phyloP scores from a whole-genome alignment of 2,888 invertebrate genomes.

The Cantharis rustica region DNA sequence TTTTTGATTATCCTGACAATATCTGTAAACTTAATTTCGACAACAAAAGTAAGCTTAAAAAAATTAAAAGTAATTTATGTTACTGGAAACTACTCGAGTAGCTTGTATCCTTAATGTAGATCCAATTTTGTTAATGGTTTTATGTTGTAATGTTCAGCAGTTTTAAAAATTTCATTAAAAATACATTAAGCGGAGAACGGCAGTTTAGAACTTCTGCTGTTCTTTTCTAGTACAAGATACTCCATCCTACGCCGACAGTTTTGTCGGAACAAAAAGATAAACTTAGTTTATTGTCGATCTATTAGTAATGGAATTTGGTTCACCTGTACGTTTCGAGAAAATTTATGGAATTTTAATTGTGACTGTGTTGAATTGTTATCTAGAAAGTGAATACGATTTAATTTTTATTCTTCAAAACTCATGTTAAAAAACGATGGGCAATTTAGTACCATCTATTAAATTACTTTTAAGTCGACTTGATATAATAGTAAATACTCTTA shows the following conservation, averaged over 20 bases:
- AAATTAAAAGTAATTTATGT: neutral
- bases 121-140: neutral
- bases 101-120: neutral
- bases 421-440: neutral
- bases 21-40: neutral
- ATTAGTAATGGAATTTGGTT: slow-evolving; percentile 12
- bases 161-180: neutral
- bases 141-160: neutral
- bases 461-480: neutral
- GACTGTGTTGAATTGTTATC: neutral
- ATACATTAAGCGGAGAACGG: neutral
- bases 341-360: neutral
- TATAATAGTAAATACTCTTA: neutral
- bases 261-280: slow-evolving; percentile 6
- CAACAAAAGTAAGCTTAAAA: neutral
- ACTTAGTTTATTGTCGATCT: slow-evolving; percentile 1
- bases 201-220: neutral
- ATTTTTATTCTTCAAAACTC: neutral
- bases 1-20: neutral
- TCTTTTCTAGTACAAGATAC: neutral
- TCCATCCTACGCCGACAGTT: slow-evolving; percentile 11
- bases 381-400: neutral
- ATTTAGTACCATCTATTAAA: neutral
- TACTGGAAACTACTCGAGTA: neutral
- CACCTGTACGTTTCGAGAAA: slow-evolving; percentile 3